Conservation (phyloP, 1,140 invertebrate species). For the Schlechtendalia chinensis region DNA sequence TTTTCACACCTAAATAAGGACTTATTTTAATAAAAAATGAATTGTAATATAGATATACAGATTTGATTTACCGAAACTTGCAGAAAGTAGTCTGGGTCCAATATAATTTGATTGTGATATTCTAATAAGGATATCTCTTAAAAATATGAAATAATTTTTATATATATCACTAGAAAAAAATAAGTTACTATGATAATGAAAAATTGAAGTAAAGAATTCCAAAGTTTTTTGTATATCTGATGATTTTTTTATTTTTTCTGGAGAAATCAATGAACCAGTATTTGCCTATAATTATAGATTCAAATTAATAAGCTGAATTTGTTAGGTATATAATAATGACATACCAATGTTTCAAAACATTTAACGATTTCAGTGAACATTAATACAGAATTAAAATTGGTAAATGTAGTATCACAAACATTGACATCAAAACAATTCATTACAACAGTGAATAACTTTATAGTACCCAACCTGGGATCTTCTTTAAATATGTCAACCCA, state of each 20-base stretch:
- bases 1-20: constrained; percentile 28
- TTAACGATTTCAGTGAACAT: constrained; percentile 8
- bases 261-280: not conserved
- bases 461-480: constrained; percentile 14
- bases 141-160: constrained; percentile 21
- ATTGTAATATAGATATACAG: not conserved
- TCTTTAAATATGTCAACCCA: constrained; percentile 15
- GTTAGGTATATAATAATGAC: not conserved
- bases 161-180: not conserved
- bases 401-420: constrained; percentile 3
- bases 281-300: not conserved
- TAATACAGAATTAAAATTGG: not conserved
- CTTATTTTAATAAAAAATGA: not conserved
- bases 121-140: constrained; percentile 18
- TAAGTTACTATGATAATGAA: not conserved
- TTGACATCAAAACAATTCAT: constrained; percentile 29
- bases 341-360: constrained; percentile 26
- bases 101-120: constrained; percentile 16
- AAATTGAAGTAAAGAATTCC: constrained; percentile 22
- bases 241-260: constrained; percentile 10
- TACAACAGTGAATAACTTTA: constrained; percentile 30
- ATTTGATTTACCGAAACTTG: constrained; percentile 15
- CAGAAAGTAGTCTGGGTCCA: constrained; percentile 19
- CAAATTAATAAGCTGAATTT: too few species aligned
- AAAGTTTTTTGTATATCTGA: constrained; percentile 2